Percentiles rank a stretch among this genome's conserved stretches.
phyloP scores from a whole-genome alignment of 2,797 vertebrate species.

The Tiaroga cobitis region DNA sequence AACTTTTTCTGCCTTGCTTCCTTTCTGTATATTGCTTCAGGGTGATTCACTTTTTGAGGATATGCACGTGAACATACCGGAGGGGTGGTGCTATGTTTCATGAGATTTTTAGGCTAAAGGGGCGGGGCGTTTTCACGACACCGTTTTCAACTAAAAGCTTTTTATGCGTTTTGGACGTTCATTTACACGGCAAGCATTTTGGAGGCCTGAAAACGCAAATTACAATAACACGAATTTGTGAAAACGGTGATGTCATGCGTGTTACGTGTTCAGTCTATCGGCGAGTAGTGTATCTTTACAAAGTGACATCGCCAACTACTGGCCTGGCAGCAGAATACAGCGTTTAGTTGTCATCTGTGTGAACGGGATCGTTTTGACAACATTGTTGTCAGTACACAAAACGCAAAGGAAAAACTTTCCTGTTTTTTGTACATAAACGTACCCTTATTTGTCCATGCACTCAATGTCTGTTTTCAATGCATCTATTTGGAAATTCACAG shows the following conservation, averaged over 20 bases:
- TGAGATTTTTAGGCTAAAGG: not conserved
- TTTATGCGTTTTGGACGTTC: not conserved
- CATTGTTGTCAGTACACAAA: too few relatives aligned
- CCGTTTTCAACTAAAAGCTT: not conserved
- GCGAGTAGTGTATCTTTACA: not conserved
- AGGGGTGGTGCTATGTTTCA: not conserved
- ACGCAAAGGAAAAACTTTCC: too few relatives aligned
- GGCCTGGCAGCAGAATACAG: not conserved
- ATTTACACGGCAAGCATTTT: not conserved
- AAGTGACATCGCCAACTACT: not conserved
- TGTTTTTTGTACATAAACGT: not conserved
- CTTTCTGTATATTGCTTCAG: not conserved
- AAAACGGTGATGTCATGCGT: not conserved
- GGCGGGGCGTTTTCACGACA: not conserved
- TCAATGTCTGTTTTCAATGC: not conserved
- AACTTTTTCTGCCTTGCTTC: conserved; percentile 23
- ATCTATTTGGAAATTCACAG: not conserved
- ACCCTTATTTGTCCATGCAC: not conserved
- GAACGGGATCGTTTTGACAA: not conserved
- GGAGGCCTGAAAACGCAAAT: not conserved
- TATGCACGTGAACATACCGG: not conserved
- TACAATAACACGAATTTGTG: not conserved
- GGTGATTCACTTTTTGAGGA: not conserved
- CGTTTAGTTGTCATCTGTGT: not conserved
- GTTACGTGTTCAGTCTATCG: not conserved